Evolutionary conservation across 2,888 invertebrate species (phyloP).

Genomic region (Metopia argyrocephala): DNA sequence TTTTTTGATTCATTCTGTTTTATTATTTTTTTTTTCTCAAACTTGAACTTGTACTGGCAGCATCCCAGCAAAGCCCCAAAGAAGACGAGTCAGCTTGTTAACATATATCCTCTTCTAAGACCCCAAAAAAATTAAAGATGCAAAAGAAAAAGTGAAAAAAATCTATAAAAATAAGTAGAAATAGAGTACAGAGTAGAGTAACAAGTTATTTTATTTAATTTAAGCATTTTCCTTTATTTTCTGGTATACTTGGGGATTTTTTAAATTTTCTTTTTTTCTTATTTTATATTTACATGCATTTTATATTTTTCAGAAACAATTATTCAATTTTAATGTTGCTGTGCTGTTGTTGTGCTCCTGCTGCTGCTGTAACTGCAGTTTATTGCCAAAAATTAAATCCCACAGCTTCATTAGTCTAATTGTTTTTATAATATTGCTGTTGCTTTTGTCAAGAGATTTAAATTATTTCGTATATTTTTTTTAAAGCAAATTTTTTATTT

Average conservation of each 20-base stretch:
- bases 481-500: background rate
- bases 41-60: slow-evolving; percentile 45
- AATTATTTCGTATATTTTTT: background rate
- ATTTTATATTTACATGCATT: background rate
- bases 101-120: background rate
- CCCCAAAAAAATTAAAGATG: background rate
- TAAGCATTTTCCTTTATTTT: background rate
- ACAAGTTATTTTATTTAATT: slow-evolving; percentile 20
- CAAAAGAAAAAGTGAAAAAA: background rate
- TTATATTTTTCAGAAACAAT: slow-evolving; percentile 9
- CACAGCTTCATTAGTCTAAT: slow-evolving; percentile 51
- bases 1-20: too few species aligned
- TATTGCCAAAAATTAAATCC: slow-evolving; percentile 53
- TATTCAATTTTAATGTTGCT: slow-evolving; percentile 18
- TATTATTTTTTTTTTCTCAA: too few species aligned
- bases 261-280: background rate
- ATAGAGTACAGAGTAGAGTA: background rate
- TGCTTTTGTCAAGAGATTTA: slow-evolving; percentile 5
- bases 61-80: background rate
- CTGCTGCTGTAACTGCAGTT: slow-evolving; percentile 28
- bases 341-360: background rate
- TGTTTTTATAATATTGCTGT: slow-evolving; percentile 22
- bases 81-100: background rate
- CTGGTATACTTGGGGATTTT: slow-evolving; percentile 7
- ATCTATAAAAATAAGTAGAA: background rate